phyloP scores from a whole-genome alignment of 2,888 invertebrate genomes.

The Cylindroiulus punctatus region DNA sequence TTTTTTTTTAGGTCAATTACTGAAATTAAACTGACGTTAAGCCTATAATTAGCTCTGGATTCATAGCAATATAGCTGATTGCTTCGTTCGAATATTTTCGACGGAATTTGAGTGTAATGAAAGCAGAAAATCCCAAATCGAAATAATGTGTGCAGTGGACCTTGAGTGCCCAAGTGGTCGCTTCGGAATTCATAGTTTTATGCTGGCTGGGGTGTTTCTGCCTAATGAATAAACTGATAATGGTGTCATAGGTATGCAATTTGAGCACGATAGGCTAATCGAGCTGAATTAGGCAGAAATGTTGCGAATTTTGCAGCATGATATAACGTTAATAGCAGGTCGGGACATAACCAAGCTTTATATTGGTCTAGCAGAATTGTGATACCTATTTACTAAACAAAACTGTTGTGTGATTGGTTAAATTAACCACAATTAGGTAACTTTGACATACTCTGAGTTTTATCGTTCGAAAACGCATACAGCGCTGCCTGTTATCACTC shows the following conservation, averaged over 20 bases:
- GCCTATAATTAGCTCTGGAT: neutral
- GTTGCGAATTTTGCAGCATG: neutral
- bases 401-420: no score
- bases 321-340: no score
- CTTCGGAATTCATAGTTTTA: neutral
- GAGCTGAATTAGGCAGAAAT: neutral
- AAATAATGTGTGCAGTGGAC: neutral
- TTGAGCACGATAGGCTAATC: neutral
- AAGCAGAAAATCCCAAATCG: neutral
- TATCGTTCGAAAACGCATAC: no score
- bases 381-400: no score
- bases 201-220: neutral
- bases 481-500: no score
- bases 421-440: no score
- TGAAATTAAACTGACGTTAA: constrained; percentile 24
- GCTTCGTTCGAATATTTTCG: neutral
- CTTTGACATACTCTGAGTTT: no score
- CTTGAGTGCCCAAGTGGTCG: neutral
- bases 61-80: neutral
- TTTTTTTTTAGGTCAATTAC: constrained; percentile 20
- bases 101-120: neutral
- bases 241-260: neutral
- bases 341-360: no score
- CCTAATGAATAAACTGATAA: neutral
- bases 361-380: no score